These are phyloP conservation scores for Smittia sp. DNA, from an alignment of 2,888 invertebrate genomes.

Conservation along the genomic window DNA sequence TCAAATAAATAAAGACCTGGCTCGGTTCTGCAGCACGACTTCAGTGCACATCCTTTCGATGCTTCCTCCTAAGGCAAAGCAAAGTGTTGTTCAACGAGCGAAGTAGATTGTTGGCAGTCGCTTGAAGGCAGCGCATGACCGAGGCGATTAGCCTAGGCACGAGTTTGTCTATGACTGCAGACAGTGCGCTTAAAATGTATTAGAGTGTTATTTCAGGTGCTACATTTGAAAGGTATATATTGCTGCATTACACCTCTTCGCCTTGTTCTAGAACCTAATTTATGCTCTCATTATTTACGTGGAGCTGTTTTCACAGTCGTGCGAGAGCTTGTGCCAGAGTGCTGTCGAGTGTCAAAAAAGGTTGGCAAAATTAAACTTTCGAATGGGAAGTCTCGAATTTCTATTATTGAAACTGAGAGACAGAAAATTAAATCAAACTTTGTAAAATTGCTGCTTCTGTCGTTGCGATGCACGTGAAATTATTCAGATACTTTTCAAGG, in stretches of 20 bases:
- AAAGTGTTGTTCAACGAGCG: too few species aligned
- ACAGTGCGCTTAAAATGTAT: slow-evolving; percentile 27
- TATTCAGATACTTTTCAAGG: slow-evolving; percentile 11
- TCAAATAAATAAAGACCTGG: slow-evolving; percentile 31
- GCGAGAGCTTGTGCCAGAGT: not conserved
- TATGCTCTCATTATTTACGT: slow-evolving; percentile 38
- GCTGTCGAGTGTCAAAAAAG: slow-evolving; percentile 17
- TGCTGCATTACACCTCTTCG: slow-evolving; percentile 33
- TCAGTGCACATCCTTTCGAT: not conserved
- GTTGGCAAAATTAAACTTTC: slow-evolving; percentile 34
- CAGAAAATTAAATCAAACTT: slow-evolving; percentile 18
- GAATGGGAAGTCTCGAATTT: not conserved
- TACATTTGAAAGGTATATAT: slow-evolving; percentile 32
- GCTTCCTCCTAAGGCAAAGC: not conserved
- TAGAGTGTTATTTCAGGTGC: slow-evolving; percentile 34
- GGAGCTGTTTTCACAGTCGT: slow-evolving; percentile 27
- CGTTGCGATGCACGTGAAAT: slow-evolving; percentile 17
- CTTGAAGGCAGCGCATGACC: too few species aligned
- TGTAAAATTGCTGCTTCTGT: not conserved
- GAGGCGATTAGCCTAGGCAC: not conserved
- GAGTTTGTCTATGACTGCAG: not conserved
- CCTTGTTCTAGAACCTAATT: slow-evolving; percentile 37
- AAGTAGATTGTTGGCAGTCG: too few species aligned
- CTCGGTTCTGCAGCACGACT: slow-evolving; percentile 33
- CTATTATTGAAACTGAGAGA: not conserved